Conservation (phyloP, 2,797 vertebrate genomes). For the Pseudochaenichthys georgianus region DNA sequence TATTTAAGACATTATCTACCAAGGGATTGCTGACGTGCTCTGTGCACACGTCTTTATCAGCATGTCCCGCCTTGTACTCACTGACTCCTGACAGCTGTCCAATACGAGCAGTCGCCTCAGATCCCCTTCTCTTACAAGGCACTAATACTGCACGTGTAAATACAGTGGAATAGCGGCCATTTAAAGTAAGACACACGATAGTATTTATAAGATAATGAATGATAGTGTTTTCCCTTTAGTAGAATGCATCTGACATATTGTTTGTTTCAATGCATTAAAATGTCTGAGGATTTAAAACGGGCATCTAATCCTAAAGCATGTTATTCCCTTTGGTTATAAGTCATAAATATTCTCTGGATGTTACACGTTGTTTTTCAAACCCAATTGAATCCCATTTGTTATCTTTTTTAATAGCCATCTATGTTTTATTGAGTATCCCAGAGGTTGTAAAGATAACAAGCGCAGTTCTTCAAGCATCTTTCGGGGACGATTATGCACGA, state of each 20-base stretch:
- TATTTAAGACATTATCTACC: slow-evolving; percentile 14
- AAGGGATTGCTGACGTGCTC: slow-evolving; percentile 28
- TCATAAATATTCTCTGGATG: not conserved
- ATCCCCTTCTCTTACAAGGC: not conserved
- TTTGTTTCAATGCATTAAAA: not conserved
- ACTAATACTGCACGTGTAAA: not conserved
- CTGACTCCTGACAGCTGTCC: slow-evolving; percentile 35
- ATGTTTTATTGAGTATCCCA: slow-evolving; percentile 12
- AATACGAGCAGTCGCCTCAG: slow-evolving; percentile 33
- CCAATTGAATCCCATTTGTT: slow-evolving; percentile 10
- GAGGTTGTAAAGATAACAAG: slow-evolving; percentile 4
- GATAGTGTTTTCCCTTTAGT: not conserved
- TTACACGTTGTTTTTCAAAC: slow-evolving; percentile 6
- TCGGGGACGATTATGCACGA: slow-evolving; percentile 13
- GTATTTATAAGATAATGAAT: not conserved
- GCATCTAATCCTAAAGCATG: not conserved
- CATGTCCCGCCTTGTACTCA: slow-evolving; percentile 22
- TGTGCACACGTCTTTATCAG: slow-evolving; percentile 33
- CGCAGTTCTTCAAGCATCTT: slow-evolving; percentile 9
- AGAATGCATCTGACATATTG: not conserved
- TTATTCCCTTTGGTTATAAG: not conserved
- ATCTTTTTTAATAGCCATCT: not conserved
- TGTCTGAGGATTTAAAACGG: not conserved
- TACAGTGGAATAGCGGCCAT: too few species aligned
- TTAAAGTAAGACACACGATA: too few species aligned